Conservation (phyloP, 1,140 invertebrate species). For the Paraescarpia echinospica region DNA sequence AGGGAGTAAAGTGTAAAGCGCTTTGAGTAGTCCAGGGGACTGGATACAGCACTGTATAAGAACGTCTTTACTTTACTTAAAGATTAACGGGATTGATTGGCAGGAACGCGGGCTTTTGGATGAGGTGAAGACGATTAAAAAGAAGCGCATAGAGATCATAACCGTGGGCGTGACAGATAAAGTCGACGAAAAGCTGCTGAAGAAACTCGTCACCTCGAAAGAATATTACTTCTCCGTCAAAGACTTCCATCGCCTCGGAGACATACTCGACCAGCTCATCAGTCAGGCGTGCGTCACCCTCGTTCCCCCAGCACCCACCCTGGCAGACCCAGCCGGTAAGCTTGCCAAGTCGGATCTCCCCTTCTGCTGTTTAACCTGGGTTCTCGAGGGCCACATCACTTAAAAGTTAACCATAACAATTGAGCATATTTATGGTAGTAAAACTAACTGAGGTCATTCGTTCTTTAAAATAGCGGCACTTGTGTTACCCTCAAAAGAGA, state of each 20-base stretch:
- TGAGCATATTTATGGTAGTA: too few relatives aligned
- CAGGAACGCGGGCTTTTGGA: background rate
- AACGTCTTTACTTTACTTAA: background rate
- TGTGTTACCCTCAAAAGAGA: too few relatives aligned
- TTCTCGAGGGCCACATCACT: too few relatives aligned
- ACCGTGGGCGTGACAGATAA: background rate
- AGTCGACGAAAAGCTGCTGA: background rate
- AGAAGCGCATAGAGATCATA: background rate
- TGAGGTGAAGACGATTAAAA: background rate
- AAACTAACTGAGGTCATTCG: too few relatives aligned
- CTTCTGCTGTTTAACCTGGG: too few relatives aligned
- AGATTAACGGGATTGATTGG: background rate
- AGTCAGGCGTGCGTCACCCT: background rate
- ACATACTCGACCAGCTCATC: background rate
- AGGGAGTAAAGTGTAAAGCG: too few relatives aligned
- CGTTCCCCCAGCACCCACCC: background rate
- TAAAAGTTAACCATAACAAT: too few relatives aligned
- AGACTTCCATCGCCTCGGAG: background rate
- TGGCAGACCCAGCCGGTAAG: background rate
- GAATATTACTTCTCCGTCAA: background rate
- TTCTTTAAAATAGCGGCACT: too few relatives aligned
- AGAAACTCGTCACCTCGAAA: background rate
- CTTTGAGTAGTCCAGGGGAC: too few relatives aligned
- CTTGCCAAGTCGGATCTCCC: background rate
- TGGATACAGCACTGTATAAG: too few relatives aligned